Evolutionary conservation across 2,888 invertebrate genomes (phyloP).

Genomic region (Acanthacorydalis orientalis): DNA sequence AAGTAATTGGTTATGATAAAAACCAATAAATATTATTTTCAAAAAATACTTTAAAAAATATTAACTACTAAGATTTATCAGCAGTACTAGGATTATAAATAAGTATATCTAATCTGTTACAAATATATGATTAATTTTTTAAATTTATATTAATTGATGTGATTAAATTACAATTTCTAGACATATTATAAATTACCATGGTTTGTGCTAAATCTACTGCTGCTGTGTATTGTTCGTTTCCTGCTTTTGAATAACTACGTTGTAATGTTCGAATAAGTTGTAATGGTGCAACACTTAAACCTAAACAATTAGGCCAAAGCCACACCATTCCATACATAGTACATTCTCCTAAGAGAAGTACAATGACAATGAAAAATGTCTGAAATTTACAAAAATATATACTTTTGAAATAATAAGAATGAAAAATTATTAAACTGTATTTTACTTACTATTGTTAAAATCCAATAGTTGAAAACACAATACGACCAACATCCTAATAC

Average conservation of each 20-base stretch:
- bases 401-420: neutral
- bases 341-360: slow-evolving; percentile 50
- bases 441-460: slow-evolving; percentile 46
- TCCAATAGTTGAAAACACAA: slow-evolving; percentile 54
- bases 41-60: slow-evolving; percentile 3
- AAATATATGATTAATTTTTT: no score
- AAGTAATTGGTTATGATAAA: slow-evolving; percentile 5
- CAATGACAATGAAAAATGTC: slow-evolving; percentile 54
- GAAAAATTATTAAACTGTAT: neutral
- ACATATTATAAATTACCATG: slow-evolving; percentile 22
- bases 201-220: slow-evolving; percentile 68
- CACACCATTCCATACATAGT: slow-evolving; percentile 52
- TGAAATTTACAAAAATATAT: slow-evolving; percentile 21
- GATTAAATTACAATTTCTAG: no score
- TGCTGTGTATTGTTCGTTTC: slow-evolving; percentile 57
- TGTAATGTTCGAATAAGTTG: slow-evolving; percentile 56
- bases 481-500: slow-evolving; percentile 71
- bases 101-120: no score
- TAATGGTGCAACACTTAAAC: slow-evolving; percentile 47
- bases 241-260: slow-evolving; percentile 59
- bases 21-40: slow-evolving; percentile 1
- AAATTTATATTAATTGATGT: no score
- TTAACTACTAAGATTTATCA: no score
- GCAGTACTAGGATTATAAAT: no score
- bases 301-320: slow-evolving; percentile 62